These are phyloP conservation scores for Lasiurus borealis DNA, from an alignment of 2,113 vertebrate genomes.

Conservation along the genomic window DNA sequence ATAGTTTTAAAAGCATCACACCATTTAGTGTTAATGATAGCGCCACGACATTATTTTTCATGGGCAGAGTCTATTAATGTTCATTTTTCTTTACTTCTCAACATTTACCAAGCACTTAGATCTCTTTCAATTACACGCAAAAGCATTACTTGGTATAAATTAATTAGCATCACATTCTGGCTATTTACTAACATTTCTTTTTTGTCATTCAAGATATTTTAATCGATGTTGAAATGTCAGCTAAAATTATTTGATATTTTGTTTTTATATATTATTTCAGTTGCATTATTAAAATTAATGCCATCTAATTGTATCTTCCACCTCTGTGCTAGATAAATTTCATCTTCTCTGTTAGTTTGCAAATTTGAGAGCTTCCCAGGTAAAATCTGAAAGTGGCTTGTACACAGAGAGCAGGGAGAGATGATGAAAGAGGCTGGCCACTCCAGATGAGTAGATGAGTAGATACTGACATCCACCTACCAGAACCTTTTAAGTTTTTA, in stretches of 20 bases:
- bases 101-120: slow-evolving; percentile 1
- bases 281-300: slow-evolving; percentile 5
- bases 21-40: not conserved
- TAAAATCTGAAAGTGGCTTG: not conserved
- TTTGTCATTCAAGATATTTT: not conserved
- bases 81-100: slow-evolving; percentile 18
- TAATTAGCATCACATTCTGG: slow-evolving; percentile 13
- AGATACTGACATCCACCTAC: not conserved
- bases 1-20: not conserved
- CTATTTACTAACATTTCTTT: slow-evolving; percentile 4
- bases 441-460: not conserved
- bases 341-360: not conserved
- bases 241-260: not conserved
- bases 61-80: not conserved
- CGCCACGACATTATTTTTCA: not conserved
- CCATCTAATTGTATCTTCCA: not conserved
- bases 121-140: not conserved
- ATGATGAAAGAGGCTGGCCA: not conserved
- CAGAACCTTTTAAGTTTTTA: not conserved
- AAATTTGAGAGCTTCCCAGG: not conserved
- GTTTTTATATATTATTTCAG: not conserved
- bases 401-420: not conserved
- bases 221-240: slow-evolving; percentile 23
- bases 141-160: slow-evolving; percentile 3
- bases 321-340: not conserved